These are phyloP conservation scores for Apodemus sylvaticus DNA, from an alignment of 2,113 vertebrate species.

Conservation along the genomic window DNA sequence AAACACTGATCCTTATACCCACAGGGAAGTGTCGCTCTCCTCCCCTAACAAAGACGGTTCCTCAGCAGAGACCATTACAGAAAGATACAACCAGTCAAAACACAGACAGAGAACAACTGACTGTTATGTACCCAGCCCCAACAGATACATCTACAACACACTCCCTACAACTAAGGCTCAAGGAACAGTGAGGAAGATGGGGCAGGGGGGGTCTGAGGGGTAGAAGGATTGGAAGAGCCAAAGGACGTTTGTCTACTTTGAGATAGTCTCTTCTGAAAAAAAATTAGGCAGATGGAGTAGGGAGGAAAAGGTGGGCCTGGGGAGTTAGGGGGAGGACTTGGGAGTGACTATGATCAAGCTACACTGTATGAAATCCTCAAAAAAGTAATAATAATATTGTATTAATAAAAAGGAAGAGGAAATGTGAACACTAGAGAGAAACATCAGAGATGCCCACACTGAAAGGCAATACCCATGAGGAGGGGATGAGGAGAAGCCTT, in stretches of 20 bases:
- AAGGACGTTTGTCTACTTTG: neutral
- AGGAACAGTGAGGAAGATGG: neutral
- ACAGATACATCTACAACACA: neutral
- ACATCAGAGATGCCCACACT: neutral
- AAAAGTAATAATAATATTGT: neutral
- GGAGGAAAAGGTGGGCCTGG: neutral
- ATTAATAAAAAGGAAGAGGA: neutral
- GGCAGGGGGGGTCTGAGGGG: too few species aligned
- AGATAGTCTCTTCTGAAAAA: neutral
- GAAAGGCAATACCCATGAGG: rapidly evolving
- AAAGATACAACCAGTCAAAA: neutral
- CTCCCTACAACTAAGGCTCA: neutral
- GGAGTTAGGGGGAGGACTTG: neutral
- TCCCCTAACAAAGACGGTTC: neutral
- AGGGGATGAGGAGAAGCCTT: neutral
- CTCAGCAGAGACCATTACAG: neutral
- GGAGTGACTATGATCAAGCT: neutral
- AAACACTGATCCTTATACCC: too few species aligned
- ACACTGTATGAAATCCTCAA: neutral
- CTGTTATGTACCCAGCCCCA: neutral
- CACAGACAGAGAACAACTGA: too few species aligned
- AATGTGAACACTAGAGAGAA: neutral
- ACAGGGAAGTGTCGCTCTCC: neutral
- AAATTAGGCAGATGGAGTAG: neutral
- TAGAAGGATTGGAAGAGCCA: neutral